Conservation (phyloP, 1,140 invertebrate species). For the Dysdera silvatica region DNA sequence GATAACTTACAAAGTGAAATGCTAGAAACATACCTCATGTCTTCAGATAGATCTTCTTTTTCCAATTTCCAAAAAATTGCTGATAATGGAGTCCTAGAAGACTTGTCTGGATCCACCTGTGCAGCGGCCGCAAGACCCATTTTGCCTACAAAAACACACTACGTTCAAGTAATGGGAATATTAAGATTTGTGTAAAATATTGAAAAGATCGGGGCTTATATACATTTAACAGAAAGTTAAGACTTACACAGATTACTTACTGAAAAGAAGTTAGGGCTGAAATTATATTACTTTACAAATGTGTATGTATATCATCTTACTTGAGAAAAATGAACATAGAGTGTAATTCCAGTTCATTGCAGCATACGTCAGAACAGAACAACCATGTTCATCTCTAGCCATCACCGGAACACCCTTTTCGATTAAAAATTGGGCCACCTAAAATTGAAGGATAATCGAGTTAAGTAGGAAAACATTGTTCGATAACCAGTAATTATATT, state of each 20-base stretch:
- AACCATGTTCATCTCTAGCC: conserved; percentile 41
- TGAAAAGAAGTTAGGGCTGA: too few species aligned
- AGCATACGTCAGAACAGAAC: conserved; percentile 46
- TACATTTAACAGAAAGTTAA: too few species aligned
- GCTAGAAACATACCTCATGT: conserved; percentile 21
- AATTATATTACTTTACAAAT: too few species aligned
- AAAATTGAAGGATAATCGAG: conserved; percentile 12
- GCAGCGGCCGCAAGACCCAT: conserved; percentile 22
- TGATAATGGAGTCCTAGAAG: conserved; percentile 40
- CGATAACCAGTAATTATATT: neutral
- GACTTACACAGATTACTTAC: too few species aligned
- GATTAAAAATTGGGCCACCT: conserved; percentile 41
- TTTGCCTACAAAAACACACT: conserved; percentile 31
- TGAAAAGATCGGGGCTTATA: too few species aligned
- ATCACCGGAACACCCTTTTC: conserved; percentile 38
- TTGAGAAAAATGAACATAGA: conserved; percentile 39
- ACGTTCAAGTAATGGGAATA: neutral
- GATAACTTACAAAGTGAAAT: too few species aligned
- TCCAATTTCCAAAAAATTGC: conserved; percentile 44
- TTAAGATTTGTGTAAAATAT: too few species aligned
- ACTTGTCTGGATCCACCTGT: conserved; percentile 36
- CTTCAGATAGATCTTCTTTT: conserved; percentile 23
- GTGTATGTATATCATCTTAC: conserved; percentile 34
- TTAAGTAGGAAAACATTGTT: neutral
- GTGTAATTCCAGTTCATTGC: conserved; percentile 42